Percentiles rank a stretch among this genome's conserved stretches.
These are phyloP conservation scores for Entomobrya proxima DNA, from an alignment of 2,888 invertebrate species.

Conservation along the genomic window DNA sequence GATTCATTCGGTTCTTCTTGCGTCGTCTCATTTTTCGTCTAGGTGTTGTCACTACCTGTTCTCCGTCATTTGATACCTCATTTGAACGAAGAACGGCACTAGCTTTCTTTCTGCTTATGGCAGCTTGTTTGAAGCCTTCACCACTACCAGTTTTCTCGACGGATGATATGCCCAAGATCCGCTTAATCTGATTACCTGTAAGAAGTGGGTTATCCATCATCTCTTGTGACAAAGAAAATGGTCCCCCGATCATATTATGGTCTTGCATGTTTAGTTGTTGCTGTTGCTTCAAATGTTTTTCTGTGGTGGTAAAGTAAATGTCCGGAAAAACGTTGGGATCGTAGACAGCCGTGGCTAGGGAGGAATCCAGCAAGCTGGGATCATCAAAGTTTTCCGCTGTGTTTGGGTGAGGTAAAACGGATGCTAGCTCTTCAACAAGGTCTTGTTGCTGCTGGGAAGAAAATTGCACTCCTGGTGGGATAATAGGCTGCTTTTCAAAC, in stretches of 20 bases:
- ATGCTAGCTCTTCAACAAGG: slow-evolving; percentile 22
- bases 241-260: slow-evolving; percentile 12
- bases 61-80: background rate
- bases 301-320: slow-evolving; percentile 75
- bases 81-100: background rate
- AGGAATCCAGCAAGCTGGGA: slow-evolving; percentile 25
- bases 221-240: slow-evolving; percentile 37
- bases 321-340: slow-evolving; percentile 75
- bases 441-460: slow-evolving; percentile 55
- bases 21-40: slow-evolving; percentile 62
- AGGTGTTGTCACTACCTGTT: background rate
- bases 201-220: slow-evolving; percentile 39
- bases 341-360: slow-evolving; percentile 70
- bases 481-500: slow-evolving; percentile 52
- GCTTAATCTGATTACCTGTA: slow-evolving; percentile 37
- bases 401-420: background rate
- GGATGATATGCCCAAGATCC: slow-evolving; percentile 31
- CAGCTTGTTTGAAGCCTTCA: background rate
- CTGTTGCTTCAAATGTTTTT: slow-evolving; percentile 60
- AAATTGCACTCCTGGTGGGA: slow-evolving; percentile 32
- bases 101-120: slow-evolving; percentile 9
- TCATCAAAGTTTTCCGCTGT: background rate
- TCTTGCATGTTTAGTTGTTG: background rate
- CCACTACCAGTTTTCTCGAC: slow-evolving; percentile 40
- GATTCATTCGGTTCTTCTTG: slow-evolving; percentile 48